Evolutionary conservation across 2,113 vertebrate genomes (phyloP).

Genomic region (Gymnobelideus leadbeateri): DNA sequence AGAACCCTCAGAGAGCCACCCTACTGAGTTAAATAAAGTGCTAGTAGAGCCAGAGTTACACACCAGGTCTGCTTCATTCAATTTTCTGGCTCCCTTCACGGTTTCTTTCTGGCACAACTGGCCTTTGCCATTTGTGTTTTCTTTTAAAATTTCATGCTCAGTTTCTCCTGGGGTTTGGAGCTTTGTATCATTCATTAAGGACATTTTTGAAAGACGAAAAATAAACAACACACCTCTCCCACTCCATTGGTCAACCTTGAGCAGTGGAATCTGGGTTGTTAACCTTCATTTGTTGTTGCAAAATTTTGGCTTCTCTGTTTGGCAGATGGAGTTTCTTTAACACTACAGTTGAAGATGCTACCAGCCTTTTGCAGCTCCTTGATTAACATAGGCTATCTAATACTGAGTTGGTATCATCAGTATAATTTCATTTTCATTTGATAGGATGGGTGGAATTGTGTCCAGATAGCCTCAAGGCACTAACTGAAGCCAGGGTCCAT

Average conservation of each 20-base stretch:
- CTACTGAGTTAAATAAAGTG: neutral
- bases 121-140: neutral
- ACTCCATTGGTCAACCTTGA: neutral
- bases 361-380: neutral
- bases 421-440: constrained; percentile 33
- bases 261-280: neutral
- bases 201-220: constrained; percentile 8
- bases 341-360: neutral
- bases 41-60: accelerated
- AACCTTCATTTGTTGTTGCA: neutral
- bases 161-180: constrained; percentile 12
- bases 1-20: neutral
- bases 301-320: constrained; percentile 9
- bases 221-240: neutral
- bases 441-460: neutral
- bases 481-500: neutral
- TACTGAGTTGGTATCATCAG: constrained; percentile 25
- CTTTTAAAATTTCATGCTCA: constrained; percentile 39
- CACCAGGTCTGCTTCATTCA: neutral
- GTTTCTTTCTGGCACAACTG: constrained; percentile 42
- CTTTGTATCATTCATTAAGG: neutral
- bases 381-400: neutral
- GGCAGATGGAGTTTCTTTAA: neutral
- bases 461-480: neutral
- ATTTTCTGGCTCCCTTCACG: neutral